Conservation (phyloP, 2,888 invertebrate species). For the Creontiades dilutus region DNA sequence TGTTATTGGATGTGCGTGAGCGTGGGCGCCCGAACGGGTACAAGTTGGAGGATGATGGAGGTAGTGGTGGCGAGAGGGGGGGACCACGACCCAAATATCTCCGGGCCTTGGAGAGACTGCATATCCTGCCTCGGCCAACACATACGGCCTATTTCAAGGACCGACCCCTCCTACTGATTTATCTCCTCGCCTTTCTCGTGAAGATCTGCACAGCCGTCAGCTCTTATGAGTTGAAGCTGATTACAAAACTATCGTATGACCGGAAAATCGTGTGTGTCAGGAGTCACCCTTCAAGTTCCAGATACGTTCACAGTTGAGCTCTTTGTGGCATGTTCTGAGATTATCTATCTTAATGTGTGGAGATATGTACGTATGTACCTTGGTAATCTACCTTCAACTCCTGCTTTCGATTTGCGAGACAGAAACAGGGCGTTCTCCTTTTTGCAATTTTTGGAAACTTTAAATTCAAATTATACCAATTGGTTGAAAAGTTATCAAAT, state of each 20-base stretch:
- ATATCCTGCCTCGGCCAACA: constrained; percentile 42
- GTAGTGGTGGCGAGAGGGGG: neutral
- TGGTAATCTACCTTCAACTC: too few relatives aligned
- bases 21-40: constrained; percentile 37
- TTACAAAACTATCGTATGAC: neutral
- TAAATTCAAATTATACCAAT: too few relatives aligned
- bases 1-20: constrained; percentile 39
- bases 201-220: neutral
- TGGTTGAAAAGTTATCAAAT: too few relatives aligned
- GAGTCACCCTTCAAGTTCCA: too few relatives aligned
- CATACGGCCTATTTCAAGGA: constrained; percentile 29
- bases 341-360: too few relatives aligned
- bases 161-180: constrained; percentile 27
- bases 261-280: too few relatives aligned
- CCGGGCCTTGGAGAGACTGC: constrained; percentile 21
- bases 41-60: constrained; percentile 43
- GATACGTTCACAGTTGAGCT: too few relatives aligned
- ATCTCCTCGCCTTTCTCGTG: constrained; percentile 16
- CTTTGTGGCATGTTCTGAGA: too few relatives aligned
- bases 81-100: constrained; percentile 37
- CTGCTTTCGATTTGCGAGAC: too few relatives aligned
- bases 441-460: too few relatives aligned
- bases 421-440: too few relatives aligned
- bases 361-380: too few relatives aligned
- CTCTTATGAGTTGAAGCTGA: neutral